Percentiles rank a stretch among this genome's conserved stretches.
phyloP scores from a whole-genome alignment of 2,113 vertebrate genomes.

The Phyllostomus hastatus region DNA sequence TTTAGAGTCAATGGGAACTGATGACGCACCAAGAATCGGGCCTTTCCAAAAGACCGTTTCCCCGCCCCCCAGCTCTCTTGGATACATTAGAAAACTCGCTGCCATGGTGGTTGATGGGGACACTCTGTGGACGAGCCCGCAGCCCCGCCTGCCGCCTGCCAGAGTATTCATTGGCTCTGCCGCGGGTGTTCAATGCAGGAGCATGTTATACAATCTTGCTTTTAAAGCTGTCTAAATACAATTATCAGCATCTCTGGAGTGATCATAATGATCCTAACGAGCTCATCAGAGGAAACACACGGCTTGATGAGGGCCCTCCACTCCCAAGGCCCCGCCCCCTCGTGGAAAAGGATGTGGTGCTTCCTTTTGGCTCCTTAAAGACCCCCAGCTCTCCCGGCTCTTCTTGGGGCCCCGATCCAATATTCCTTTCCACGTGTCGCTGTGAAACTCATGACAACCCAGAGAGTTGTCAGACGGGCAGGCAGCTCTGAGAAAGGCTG shows the following conservation, averaged over 20 bases:
- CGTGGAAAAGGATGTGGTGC: neutral
- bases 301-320: slow-evolving; percentile 42
- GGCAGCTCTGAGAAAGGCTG: neutral
- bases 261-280: slow-evolving; percentile 70
- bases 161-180: slow-evolving; percentile 63
- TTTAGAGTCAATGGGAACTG: slow-evolving; percentile 82
- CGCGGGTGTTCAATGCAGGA: slow-evolving; percentile 55
- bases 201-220: slow-evolving; percentile 62
- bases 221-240: slow-evolving; percentile 79
- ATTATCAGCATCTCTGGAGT: slow-evolving; percentile 69
- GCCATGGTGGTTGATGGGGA: slow-evolving; percentile 61
- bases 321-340: neutral
- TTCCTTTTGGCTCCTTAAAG: neutral
- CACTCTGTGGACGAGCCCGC: slow-evolving; percentile 69
- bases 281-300: slow-evolving; percentile 61
- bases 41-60: slow-evolving; percentile 70
- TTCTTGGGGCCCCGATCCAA: neutral
- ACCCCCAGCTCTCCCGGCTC: neutral
- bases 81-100: slow-evolving; percentile 78
- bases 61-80: slow-evolving; percentile 64
- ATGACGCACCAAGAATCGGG: slow-evolving; percentile 78
- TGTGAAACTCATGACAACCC: neutral
- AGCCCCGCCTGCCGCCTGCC: slow-evolving; percentile 61
- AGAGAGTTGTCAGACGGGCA: neutral
- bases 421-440: neutral